Percentiles rank a stretch among this genome's conserved stretches.
phyloP scores from a whole-genome alignment of 2,888 invertebrate species.

The Philonicus albiceps region DNA sequence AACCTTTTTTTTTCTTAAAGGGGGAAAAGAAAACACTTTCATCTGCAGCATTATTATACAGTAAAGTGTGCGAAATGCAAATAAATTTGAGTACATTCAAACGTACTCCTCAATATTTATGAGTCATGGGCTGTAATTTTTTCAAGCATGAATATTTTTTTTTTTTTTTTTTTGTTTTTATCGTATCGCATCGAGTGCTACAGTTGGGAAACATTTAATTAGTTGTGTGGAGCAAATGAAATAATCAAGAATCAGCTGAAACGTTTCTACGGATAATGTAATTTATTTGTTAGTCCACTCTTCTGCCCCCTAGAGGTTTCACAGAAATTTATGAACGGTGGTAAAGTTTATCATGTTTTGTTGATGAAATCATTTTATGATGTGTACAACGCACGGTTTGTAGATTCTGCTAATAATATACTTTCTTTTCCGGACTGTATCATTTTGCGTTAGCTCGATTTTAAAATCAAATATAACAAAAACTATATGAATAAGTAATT shows the following conservation, averaged over 20 bases:
- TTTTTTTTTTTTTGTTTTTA: not conserved
- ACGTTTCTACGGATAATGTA: not conserved
- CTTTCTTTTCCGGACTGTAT: not conserved
- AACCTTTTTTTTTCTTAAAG: not conserved
- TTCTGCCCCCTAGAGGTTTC: not conserved
- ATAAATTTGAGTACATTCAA: not conserved
- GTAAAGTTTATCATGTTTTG: not conserved
- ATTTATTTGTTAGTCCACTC: not conserved
- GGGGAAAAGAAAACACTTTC: not conserved
- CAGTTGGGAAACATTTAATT: not conserved
- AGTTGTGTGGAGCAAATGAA: not conserved
- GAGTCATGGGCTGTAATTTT: not conserved
- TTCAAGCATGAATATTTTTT: not conserved
- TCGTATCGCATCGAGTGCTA: not conserved
- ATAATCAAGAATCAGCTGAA: not conserved
- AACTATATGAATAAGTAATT: not conserved
- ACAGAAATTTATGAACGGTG: not conserved
- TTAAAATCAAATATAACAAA: not conserved
- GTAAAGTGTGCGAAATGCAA: not conserved
- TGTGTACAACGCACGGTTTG: not conserved
- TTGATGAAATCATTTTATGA: not conserved
- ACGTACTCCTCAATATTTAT: not conserved
- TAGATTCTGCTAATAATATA: not conserved
- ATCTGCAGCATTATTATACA: not conserved
- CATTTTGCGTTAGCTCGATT: not conserved